Base-by-base conservation (phyloP, 1,140 invertebrate species). In the Bombus affinis region DNA sequence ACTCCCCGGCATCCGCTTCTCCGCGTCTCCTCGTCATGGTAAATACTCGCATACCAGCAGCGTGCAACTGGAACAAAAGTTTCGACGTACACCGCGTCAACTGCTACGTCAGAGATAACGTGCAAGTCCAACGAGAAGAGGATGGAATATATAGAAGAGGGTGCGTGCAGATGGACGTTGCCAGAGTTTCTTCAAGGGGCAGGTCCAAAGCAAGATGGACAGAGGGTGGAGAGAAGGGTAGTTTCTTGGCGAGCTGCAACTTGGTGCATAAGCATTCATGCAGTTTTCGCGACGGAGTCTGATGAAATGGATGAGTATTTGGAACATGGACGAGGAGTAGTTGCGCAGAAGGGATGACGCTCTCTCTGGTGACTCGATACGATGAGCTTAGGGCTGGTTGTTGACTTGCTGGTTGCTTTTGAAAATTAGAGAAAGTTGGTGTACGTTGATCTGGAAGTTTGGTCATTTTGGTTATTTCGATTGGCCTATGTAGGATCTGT, bases 1-100 rank as follows among this genome's bases (percentile, higher is more conserved):
- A 77, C n/a, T 68, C 37, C 47, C 47, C 18, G 47, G 47, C 47
- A 53, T 53, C 47, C 71, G 1, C 28, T 65, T 74, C 83, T 57
- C 66, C 71, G 75, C 85, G 79, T 79, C 74, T 53, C 47, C 47
- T 6, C 47, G 13, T 53, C 65, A 68, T 68, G 74, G 85, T 83
- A 75, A 86, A 85, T 79, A 79, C 71, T 74, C 78, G n/a, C 59
- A 74, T 47, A 37, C 47, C 42, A 25, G 13, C 12, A 35, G 57
- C 59, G 76, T 66, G 44, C 78, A 89, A 89, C 88, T 76, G 70
- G 87, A 89, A 90, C 88, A 89, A 90, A 89, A 89, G 88, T 90
- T 89, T 87, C 76, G 59, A 83, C 76, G 66, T 76, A 83, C 80
- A 74, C 87, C 75, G 32, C 44, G 47, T 53, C 47, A 53, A 53